Evolutionary conservation across 2,888 invertebrate species (phyloP).

Genomic region (Hypena proboscidalis): DNA sequence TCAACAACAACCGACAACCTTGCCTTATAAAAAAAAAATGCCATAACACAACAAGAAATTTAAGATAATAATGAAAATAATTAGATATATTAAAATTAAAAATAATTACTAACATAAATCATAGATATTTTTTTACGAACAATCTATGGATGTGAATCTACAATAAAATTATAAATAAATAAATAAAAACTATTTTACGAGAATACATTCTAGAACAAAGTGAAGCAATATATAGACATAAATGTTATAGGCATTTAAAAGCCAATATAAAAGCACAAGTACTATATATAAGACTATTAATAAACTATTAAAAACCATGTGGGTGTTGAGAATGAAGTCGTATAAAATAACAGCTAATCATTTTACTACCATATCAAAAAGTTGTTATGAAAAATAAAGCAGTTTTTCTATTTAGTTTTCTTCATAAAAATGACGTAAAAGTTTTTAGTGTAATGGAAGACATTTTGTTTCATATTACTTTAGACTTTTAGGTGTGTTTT

Average conservation of each 20-base stretch:
- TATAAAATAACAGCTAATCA: slow-evolving; percentile 25
- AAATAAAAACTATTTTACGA: background rate
- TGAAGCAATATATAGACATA: background rate
- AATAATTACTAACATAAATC: no score
- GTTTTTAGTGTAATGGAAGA: slow-evolving; percentile 10
- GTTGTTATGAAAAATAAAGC: slow-evolving; percentile 22
- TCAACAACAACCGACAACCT: no score
- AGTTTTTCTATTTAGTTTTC: slow-evolving; percentile 19
- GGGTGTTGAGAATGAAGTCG: slow-evolving; percentile 27
- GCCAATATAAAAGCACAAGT: background rate
- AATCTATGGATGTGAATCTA: no score
- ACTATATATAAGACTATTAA: slow-evolving; percentile 19
- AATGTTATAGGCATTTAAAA: background rate
- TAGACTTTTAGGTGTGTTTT: no score
- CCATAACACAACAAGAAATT: no score
- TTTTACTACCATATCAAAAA: slow-evolving; percentile 18
- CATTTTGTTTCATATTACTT: background rate
- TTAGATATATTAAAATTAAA: no score
- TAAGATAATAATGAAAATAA: no score
- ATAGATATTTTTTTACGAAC: no score
- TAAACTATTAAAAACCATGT: slow-evolving; percentile 23
- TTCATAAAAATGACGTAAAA: slow-evolving; percentile 16
- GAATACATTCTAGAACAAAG: background rate
- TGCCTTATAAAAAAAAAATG: no score
- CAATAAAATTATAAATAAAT: no score